A percentile compares a stretch with the other conserved stretches of the same genome.
Conservation (phyloP, 2,797 vertebrate species). For the Sus cebifrons region DNA sequence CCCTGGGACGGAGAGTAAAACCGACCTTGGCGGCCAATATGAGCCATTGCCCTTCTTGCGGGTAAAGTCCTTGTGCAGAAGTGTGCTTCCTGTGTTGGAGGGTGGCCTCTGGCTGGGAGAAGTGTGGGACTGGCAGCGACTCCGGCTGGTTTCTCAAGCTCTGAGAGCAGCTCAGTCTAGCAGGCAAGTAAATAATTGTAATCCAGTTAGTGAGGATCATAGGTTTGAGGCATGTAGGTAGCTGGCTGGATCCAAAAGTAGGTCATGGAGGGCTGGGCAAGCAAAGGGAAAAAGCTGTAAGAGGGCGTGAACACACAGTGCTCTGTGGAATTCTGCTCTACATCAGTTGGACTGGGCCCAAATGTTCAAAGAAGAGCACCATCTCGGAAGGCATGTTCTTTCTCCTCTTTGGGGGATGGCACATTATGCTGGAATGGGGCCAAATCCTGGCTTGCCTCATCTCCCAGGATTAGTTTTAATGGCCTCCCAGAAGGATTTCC, state of each 20-base stretch:
- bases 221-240: not conserved
- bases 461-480: slow-evolving; percentile 72
- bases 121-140: not conserved
- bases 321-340: not conserved
- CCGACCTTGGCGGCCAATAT: not conserved
- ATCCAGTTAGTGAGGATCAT: not conserved
- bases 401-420: not conserved
- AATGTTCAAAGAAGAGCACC: not conserved
- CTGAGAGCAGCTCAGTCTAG: slow-evolving; percentile 18
- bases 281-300: not conserved
- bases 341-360: not conserved
- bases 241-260: slow-evolving; percentile 20
- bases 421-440: slow-evolving; percentile 37
- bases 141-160: slow-evolving; percentile 3
- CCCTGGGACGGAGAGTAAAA: not conserved
- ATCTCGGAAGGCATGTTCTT: slow-evolving; percentile 51
- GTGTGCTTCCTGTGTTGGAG: not conserved
- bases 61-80: not conserved
- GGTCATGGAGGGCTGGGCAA: not conserved
- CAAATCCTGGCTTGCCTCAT: slow-evolving; percentile 64
- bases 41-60: not conserved
- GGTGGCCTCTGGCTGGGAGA: not conserved
- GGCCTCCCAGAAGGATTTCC: slow-evolving; percentile 69
- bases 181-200: slow-evolving; percentile 38
- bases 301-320: not conserved